Conservation (phyloP, 1,140 invertebrate genomes). For the Heliconius nattereri region DNA sequence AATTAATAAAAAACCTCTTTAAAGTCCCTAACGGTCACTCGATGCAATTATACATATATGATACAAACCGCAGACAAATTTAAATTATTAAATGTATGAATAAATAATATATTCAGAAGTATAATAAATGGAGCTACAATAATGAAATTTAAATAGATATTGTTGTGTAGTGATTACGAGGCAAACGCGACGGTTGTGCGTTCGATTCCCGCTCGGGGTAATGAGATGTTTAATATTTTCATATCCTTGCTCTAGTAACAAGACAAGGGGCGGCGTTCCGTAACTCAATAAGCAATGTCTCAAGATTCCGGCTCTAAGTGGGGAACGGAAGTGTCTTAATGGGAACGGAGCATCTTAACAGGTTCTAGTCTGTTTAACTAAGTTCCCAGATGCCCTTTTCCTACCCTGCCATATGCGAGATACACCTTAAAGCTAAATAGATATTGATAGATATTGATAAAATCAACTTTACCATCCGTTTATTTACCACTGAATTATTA, state of each 20-base stretch:
- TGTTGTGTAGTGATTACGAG: too few relatives aligned
- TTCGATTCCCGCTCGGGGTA: too few relatives aligned
- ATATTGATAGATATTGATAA: background rate
- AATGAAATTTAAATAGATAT: background rate
- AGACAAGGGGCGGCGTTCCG: too few relatives aligned
- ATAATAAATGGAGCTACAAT: background rate
- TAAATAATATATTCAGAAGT: background rate
- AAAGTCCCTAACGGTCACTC: background rate
- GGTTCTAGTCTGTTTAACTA: too few relatives aligned
- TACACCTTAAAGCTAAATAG: background rate
- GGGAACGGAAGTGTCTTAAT: too few relatives aligned
- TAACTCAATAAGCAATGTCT: too few relatives aligned
- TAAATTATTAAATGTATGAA: background rate
- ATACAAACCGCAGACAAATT: constrained; percentile 7
- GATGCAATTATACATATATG: background rate
- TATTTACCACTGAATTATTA: background rate
- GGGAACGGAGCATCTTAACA: too few relatives aligned
- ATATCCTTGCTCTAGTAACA: too few relatives aligned
- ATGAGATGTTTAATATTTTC: too few relatives aligned
- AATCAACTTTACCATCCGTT: background rate
- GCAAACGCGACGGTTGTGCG: background rate
- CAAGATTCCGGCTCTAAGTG: too few relatives aligned
- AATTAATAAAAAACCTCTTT: background rate
- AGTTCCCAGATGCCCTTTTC: too few relatives aligned
- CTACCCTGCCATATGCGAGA: too few relatives aligned